Evolutionary conservation across 2,888 invertebrate species (phyloP).

Genomic region (Ophion ventricosus): DNA sequence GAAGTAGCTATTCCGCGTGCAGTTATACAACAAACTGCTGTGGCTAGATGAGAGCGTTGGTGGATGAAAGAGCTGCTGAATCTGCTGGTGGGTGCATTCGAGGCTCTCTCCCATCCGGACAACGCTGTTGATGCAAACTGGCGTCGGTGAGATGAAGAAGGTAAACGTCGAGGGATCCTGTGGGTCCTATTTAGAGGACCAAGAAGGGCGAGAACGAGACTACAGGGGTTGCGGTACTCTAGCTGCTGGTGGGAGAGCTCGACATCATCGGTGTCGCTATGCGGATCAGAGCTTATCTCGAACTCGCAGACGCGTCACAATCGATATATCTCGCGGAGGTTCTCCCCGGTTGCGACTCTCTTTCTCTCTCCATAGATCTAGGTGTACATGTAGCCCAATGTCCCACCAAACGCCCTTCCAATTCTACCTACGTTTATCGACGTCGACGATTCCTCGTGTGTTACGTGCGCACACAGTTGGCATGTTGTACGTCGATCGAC

Average conservation of each 20-base stretch:
- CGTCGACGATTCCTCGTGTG: conserved; percentile 48
- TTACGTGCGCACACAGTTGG: conserved; percentile 52
- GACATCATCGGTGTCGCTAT: conserved; percentile 73
- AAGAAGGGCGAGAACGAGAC: conserved; percentile 55
- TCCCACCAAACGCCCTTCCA: conserved; percentile 52
- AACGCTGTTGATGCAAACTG: conserved; percentile 51
- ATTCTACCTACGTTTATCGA: conserved; percentile 53
- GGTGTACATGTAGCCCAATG: conserved; percentile 44
- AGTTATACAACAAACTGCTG: conserved; percentile 8
- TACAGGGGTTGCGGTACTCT: conserved; percentile 37
- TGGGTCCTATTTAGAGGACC: conserved; percentile 17
- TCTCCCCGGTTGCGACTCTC: conserved; percentile 68
- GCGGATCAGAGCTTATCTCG: conserved; percentile 82
- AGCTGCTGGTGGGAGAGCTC: conserved; percentile 54
- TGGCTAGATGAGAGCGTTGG: background rate
- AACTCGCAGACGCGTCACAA: conserved; percentile 82
- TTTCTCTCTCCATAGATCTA: conserved; percentile 38
- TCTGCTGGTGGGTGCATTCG: conserved; percentile 3
- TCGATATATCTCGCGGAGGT: conserved; percentile 82
- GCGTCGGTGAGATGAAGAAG: conserved; percentile 43
- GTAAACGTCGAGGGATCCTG: conserved; percentile 39
- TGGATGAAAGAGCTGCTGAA: background rate
- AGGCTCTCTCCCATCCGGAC: conserved; percentile 7
- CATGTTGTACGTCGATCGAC: conserved; percentile 57
- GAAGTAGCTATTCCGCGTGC: background rate